phyloP scores from a whole-genome alignment of 2,113 vertebrate species.

The Silurus glanis region DNA sequence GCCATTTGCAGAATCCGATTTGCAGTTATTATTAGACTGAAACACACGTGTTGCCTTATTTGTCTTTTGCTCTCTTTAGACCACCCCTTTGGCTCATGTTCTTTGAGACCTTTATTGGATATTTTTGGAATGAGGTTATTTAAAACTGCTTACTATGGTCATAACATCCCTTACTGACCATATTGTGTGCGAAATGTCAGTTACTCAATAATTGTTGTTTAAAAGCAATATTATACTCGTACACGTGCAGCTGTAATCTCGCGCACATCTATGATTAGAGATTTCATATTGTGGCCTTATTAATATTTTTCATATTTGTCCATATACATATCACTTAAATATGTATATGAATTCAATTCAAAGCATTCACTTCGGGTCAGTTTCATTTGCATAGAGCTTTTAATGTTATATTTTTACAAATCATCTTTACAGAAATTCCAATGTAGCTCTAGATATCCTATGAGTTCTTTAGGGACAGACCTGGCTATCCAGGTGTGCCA shows the following conservation, averaged over 20 bases:
- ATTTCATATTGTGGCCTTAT: no score
- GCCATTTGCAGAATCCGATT: slow-evolving; percentile 8
- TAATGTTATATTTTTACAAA: background rate
- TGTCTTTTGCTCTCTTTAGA: slow-evolving; percentile 11
- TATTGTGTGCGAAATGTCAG: background rate
- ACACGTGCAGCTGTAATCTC: background rate
- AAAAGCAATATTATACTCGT: background rate
- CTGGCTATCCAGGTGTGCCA: background rate
- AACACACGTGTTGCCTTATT: slow-evolving; percentile 57
- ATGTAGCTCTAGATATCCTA: background rate
- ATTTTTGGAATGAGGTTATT: slow-evolving; percentile 59
- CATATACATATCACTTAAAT: no score
- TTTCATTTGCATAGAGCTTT: background rate
- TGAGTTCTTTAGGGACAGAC: background rate
- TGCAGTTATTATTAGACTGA: slow-evolving; percentile 58
- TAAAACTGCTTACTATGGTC: slow-evolving; percentile 24
- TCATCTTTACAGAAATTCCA: background rate
- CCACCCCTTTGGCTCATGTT: slow-evolving; percentile 32
- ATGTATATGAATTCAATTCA: background rate
- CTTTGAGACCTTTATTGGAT: slow-evolving; percentile 39
- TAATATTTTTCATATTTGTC: no score
- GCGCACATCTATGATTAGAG: background rate
- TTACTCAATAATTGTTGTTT: background rate
- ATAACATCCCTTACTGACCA: background rate
- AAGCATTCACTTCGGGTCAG: background rate